A percentile compares a stretch with the other conserved stretches of the same genome.
Evolutionary conservation across 1,140 invertebrate genomes (phyloP).

Genomic region (Formica selysi): DNA sequence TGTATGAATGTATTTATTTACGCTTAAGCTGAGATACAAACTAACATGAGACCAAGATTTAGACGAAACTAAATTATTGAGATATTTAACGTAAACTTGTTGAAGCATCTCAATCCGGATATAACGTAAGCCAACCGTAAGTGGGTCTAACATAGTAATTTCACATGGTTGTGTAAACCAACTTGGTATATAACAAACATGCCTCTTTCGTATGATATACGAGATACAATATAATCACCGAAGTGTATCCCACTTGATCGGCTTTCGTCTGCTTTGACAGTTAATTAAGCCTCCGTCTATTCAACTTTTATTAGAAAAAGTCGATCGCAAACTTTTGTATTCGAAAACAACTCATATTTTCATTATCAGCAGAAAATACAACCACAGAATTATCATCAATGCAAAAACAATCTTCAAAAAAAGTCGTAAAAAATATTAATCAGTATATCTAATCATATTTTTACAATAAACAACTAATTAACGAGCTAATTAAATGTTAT

Average conservation of each 20-base stretch:
- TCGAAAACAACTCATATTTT: neutral
- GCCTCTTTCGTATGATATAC: neutral
- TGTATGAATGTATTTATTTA: neutral
- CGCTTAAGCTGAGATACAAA: neutral
- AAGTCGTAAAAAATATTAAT: neutral
- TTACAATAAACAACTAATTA: too few species aligned
- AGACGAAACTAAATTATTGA: neutral
- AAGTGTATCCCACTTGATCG: neutral
- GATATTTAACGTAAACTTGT: constrained; percentile 1
- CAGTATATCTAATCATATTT: neutral
- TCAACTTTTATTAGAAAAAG: constrained; percentile 34
- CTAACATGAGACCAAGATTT: neutral
- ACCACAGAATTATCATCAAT: neutral
- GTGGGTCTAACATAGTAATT: neutral
- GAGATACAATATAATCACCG: constrained; percentile 13
- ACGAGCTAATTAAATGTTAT: neutral
- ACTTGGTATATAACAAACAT: neutral
- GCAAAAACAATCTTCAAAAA: neutral
- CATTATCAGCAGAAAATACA: neutral
- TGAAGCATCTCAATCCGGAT: neutral
- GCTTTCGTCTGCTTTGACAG: constrained; percentile 37
- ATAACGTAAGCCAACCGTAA: neutral
- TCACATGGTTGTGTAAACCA: constrained; percentile 16
- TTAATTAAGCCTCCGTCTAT: constrained; percentile 32
- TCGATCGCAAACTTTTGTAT: neutral